Evolutionary conservation across 2,113 vertebrate species (phyloP).

Genomic region (Strix aluco): DNA sequence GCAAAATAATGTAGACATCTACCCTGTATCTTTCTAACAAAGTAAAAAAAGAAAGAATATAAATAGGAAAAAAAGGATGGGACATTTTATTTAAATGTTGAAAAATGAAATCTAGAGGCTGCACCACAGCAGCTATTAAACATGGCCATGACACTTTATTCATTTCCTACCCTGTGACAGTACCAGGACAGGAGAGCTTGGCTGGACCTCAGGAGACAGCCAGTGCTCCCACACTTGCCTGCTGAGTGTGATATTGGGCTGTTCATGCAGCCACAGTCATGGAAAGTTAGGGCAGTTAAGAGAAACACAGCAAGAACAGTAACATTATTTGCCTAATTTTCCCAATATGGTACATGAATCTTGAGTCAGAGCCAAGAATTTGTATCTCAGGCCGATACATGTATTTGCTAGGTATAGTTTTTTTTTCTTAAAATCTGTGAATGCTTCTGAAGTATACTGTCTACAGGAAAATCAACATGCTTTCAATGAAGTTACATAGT

Average conservation of each 20-base stretch:
- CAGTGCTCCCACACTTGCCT: fast-evolving
- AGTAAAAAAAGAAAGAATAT: background rate
- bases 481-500: background rate
- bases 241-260: background rate
- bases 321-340: background rate
- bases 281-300: background rate
- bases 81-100: background rate
- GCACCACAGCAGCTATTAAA: background rate
- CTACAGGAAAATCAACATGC: background rate
- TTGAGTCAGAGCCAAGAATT: background rate
- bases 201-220: background rate
- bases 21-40: background rate
- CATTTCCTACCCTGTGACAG: background rate
- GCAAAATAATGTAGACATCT: background rate
- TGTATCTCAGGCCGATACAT: background rate
- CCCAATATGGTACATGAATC: background rate
- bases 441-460: background rate
- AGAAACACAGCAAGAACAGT: background rate
- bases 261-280: background rate
- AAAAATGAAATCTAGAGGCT: background rate
- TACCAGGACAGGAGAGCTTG: background rate
- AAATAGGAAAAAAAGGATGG: fast-evolving
- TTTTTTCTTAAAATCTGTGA: background rate
- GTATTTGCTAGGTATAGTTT: background rate
- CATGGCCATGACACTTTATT: background rate